These are phyloP conservation scores for Polypterus senegalus DNA, from an alignment of 2,113 vertebrate genomes.

Conservation along the genomic window DNA sequence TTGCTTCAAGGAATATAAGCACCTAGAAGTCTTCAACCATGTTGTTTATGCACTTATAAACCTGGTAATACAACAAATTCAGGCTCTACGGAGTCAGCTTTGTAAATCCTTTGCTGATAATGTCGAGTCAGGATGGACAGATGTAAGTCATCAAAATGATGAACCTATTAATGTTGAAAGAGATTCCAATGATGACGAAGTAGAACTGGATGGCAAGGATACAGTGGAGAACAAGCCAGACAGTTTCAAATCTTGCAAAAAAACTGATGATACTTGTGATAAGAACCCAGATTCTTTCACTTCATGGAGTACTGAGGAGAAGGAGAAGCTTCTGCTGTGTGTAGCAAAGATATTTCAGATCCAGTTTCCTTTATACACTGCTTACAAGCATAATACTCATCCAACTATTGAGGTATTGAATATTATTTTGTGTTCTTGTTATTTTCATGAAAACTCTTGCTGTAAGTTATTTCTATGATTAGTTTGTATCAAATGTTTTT, in stretches of 20 bases:
- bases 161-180: conserved; percentile 81
- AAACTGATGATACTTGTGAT: conserved; percentile 38
- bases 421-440: no score
- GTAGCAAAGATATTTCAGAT: conserved; percentile 98
- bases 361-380: conserved; percentile 95
- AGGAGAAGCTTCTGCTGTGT: conserved; percentile 90
- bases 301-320: conserved; percentile 92
- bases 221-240: conserved; percentile 44
- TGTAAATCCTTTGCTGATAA: conserved; percentile 62
- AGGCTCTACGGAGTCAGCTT: conserved; percentile 64
- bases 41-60: conserved; percentile 96
- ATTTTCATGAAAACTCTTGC: no score
- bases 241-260: conserved; percentile 41
- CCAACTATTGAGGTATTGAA: conserved; percentile 86
- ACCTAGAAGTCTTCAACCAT: conserved; percentile 98
- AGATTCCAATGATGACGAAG: conserved; percentile 69
- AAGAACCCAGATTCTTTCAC: conserved; percentile 62
- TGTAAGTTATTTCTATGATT: conserved; percentile 13
- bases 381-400: conserved; percentile 98
- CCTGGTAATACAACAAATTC: conserved; percentile 91
- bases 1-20: conserved; percentile 99
- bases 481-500: conserved; percentile 1
- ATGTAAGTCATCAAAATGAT: conserved; percentile 58
- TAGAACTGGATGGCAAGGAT: conserved; percentile 43
- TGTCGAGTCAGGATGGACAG: conserved; percentile 59